phyloP scores from a whole-genome alignment of 1,140 invertebrate species.

The Plutomurus gul region DNA sequence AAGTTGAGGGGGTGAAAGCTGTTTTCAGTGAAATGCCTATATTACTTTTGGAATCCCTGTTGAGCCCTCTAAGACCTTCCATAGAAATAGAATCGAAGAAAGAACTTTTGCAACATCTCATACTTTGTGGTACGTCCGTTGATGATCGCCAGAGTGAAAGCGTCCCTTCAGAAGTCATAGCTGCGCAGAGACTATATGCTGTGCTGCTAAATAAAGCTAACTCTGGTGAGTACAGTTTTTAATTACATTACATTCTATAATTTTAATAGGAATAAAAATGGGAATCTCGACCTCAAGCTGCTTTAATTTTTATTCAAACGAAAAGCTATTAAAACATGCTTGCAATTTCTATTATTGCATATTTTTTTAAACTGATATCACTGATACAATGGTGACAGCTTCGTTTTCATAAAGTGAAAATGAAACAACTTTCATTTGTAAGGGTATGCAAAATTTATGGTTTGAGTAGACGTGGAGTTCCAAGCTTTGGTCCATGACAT shows the following conservation, averaged over 20 bases:
- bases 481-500: no score
- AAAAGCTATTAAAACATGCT: not conserved
- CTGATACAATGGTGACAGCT: no score
- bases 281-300: no score
- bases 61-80: constrained; percentile 30
- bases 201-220: constrained; percentile 46
- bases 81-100: constrained; percentile 29
- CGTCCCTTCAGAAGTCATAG: not conserved
- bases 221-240: not conserved
- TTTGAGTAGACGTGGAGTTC: not conserved
- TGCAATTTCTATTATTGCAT: no score
- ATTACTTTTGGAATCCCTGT: constrained; percentile 38
- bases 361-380: no score
- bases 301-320: no score
- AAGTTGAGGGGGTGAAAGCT: not conserved
- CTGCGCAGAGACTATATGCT: constrained; percentile 35
- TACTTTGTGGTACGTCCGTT: constrained; percentile 1
- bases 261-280: not conserved
- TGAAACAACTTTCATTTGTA: not conserved
- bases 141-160: not conserved
- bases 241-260: not conserved
- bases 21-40: not conserved
- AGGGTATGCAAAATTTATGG: not conserved
- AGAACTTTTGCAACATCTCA: constrained; percentile 32
- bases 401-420: no score